Evolutionary conservation across 2,888 invertebrate genomes (phyloP).

Genomic region (Habroteleia sp.): DNA sequence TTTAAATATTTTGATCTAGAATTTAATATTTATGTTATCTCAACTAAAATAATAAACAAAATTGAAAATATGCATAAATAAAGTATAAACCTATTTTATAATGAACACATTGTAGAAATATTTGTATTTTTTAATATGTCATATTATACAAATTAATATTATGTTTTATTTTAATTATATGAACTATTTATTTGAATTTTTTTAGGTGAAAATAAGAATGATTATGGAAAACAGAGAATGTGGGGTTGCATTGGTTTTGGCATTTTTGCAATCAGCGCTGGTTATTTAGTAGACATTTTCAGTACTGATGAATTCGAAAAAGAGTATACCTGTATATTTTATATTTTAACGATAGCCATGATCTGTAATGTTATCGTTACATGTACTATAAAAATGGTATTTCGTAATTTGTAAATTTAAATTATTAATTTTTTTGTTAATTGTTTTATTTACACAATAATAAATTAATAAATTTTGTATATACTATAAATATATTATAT

Average conservation of each 20-base stretch:
- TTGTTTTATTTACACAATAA: too few species aligned
- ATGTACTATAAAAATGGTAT: constrained; percentile 82
- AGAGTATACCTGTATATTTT: constrained; percentile 91
- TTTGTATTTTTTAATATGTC: too few species aligned
- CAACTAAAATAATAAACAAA: too few species aligned
- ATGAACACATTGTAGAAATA: too few species aligned
- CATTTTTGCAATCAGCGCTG: constrained; percentile 87
- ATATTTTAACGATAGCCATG: constrained; percentile 86
- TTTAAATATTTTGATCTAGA: too few species aligned
- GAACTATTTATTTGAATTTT: constrained; percentile 23
- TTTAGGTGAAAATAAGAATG: constrained; percentile 85
- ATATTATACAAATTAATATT: too few species aligned
- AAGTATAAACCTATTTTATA: too few species aligned
- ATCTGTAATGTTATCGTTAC: constrained; percentile 86
- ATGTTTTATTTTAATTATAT: too few species aligned
- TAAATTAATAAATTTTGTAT: too few species aligned
- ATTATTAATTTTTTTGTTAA: background rate
- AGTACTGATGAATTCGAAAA: constrained; percentile 86
- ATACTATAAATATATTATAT: too few species aligned
- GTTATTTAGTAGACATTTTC: constrained; percentile 88
- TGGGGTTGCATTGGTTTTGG: constrained; percentile 96
- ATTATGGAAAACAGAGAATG: constrained; percentile 92
- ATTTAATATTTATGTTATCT: too few species aligned
- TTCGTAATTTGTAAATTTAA: background rate
- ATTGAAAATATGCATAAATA: too few species aligned